phyloP scores from a whole-genome alignment of 2,888 invertebrate genomes.

The Meloe dianella region DNA sequence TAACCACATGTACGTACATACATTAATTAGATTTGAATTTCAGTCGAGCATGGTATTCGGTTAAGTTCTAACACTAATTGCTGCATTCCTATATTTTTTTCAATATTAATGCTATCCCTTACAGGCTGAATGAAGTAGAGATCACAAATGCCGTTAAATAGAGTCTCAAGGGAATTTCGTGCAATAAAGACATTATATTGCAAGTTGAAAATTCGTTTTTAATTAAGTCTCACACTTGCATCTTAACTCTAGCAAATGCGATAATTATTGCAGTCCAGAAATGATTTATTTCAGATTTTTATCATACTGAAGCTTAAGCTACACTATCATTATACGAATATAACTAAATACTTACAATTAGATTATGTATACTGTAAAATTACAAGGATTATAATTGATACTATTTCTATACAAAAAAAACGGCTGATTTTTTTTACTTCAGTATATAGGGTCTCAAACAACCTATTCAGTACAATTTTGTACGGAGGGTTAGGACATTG shows the following conservation, averaged over 20 bases:
- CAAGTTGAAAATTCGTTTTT: constrained; percentile 42
- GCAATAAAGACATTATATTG: constrained; percentile 42
- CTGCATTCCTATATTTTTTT: neutral
- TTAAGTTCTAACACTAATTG: neutral
- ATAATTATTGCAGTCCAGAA: constrained; percentile 35
- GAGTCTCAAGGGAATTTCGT: constrained; percentile 26
- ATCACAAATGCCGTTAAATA: neutral
- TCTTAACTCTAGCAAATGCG: constrained; percentile 33
- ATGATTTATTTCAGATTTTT: constrained; percentile 23
- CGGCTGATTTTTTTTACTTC: neutral
- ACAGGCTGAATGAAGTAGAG: neutral
- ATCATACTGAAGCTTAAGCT: neutral
- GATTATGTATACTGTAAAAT: neutral
- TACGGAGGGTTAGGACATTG: constrained; percentile 12
- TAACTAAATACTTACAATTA: neutral
- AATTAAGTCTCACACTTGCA: constrained; percentile 39
- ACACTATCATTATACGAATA: neutral
- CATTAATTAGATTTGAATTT: neutral
- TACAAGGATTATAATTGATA: neutral
- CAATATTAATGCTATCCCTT: neutral
- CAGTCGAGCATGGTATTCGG: neutral
- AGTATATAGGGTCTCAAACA: neutral
- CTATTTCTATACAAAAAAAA: neutral
- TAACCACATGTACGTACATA: neutral
- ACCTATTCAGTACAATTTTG: neutral